A percentile compares a stretch with the other conserved stretches of the same genome.
Evolutionary conservation across 1,140 invertebrate genomes (phyloP).

Genomic region (Helicorthomorpha holstii): DNA sequence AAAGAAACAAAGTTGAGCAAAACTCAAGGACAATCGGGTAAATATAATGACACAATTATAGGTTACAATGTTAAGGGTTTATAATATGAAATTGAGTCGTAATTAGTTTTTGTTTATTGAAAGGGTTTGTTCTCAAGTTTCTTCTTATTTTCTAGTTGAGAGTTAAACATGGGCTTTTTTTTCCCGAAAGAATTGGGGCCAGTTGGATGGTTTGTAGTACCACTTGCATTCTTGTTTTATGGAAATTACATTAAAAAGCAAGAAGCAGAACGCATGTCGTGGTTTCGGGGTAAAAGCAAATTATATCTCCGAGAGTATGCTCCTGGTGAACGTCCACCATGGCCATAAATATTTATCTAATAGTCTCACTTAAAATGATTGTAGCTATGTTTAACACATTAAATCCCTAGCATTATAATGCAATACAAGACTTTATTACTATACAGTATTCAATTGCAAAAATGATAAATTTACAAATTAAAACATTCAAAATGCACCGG

Average conservation of each 20-base stretch:
- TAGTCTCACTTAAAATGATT: neutral
- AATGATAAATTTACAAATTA: neutral
- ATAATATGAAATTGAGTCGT: too few relatives aligned
- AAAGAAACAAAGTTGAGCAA: neutral
- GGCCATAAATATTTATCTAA: neutral
- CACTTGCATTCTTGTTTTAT: neutral
- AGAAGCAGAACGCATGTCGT: neutral
- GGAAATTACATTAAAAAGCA: neutral
- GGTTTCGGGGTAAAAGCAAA: neutral
- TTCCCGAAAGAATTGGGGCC: neutral
- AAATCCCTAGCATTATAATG: neutral
- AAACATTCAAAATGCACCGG: neutral
- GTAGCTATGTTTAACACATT: neutral
- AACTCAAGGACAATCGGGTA: too few relatives aligned
- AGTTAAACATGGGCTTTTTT: neutral
- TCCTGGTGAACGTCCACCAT: neutral
- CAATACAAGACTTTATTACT: neutral
- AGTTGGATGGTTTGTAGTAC: neutral
- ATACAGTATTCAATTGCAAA: neutral
- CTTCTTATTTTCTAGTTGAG: too few relatives aligned
- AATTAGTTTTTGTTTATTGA: too few relatives aligned
- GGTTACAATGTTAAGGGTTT: too few relatives aligned
- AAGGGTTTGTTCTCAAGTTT: too few relatives aligned
- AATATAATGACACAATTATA: too few relatives aligned
- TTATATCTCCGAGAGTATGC: neutral